These are phyloP conservation scores for Coracias cyanogaster DNA, from an alignment of 2,797 vertebrate species.

Conservation along the genomic window DNA sequence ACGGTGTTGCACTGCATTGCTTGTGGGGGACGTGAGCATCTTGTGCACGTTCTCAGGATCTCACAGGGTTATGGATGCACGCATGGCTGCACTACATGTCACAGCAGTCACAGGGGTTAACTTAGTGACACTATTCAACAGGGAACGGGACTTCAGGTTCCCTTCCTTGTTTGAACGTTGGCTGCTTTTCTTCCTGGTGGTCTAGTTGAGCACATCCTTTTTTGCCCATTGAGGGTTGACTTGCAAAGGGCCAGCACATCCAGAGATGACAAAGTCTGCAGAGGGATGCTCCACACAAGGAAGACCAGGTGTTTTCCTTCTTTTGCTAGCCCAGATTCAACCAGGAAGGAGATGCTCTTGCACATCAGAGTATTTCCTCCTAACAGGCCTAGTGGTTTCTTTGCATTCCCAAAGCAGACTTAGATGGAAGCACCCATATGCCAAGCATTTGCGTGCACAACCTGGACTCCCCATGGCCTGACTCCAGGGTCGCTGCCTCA, in stretches of 20 bases:
- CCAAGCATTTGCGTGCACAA: neutral
- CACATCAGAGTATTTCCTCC: neutral
- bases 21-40: neutral
- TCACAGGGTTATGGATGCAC: rapidly evolving
- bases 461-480: neutral
- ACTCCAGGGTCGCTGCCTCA: neutral
- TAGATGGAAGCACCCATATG: neutral
- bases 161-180: neutral
- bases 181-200: neutral
- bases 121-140: rapidly evolving
- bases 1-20: rapidly evolving
- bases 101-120: too few species aligned
- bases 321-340: neutral
- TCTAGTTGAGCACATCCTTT: neutral
- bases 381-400: neutral
- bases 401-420: too few species aligned
- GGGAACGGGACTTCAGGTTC: neutral
- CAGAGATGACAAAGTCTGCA: neutral
- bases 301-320: neutral
- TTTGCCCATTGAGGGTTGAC: neutral
- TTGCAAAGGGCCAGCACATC: neutral
- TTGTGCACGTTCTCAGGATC: neutral
- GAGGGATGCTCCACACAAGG: neutral
- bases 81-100: neutral
- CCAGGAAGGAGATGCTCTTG: neutral